Conservation (phyloP, 1,140 invertebrate genomes). For the Coptotermes formosanus region DNA sequence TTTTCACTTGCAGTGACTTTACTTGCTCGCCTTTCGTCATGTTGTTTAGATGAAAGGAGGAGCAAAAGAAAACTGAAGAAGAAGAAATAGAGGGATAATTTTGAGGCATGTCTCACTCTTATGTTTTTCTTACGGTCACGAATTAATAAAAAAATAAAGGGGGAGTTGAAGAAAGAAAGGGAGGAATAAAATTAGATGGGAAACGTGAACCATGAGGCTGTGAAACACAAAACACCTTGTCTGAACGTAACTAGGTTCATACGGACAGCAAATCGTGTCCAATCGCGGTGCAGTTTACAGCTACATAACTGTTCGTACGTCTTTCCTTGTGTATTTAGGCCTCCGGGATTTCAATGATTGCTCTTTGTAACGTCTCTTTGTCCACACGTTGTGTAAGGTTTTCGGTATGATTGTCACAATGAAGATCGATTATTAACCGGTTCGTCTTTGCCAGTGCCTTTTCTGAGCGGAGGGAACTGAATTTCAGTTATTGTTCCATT, state of each 20-base stretch:
- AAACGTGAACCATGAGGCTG: not conserved
- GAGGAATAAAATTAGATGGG: not conserved
- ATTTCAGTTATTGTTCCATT: too few species aligned
- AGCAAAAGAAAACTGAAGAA: not conserved
- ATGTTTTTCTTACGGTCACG: constrained; percentile 8
- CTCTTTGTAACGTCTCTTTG: too few species aligned
- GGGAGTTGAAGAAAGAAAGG: constrained; percentile 18
- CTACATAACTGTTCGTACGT: too few species aligned
- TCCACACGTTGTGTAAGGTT: too few species aligned
- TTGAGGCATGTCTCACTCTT: constrained; percentile 21
- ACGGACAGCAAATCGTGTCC: not conserved
- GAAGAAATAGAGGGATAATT: constrained; percentile 20
- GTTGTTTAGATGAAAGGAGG: not conserved
- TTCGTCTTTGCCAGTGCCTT: too few species aligned
- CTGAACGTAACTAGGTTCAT: not conserved
- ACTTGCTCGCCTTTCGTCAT: not conserved
- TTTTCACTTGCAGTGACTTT: constrained; percentile 21
- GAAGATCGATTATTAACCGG: too few species aligned
- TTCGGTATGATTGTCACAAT: too few species aligned
- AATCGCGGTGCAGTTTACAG: too few species aligned
- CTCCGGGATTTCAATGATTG: too few species aligned
- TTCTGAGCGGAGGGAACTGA: too few species aligned
- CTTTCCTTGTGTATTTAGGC: too few species aligned
- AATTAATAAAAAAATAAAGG: constrained; percentile 25
- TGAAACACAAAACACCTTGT: not conserved